Conservation (phyloP, 2,113 vertebrate species). For the Nycticebus coucang region DNA sequence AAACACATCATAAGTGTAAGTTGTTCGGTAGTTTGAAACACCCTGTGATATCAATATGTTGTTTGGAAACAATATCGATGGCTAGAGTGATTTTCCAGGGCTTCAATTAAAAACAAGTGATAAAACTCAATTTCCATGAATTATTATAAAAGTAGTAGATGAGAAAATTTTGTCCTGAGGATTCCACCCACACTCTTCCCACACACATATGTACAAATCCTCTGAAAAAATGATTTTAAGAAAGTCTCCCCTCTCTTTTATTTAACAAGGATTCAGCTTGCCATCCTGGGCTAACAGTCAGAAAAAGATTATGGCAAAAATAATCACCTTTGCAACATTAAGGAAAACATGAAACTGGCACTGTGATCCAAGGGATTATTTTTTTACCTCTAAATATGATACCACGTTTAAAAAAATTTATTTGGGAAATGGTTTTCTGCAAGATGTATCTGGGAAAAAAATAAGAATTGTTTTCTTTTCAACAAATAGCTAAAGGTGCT, state of each 20-base stretch:
- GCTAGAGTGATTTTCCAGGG: conserved; percentile 50
- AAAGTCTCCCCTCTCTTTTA: conserved; percentile 61
- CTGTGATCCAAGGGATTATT: conserved; percentile 64
- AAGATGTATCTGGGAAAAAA: conserved; percentile 58
- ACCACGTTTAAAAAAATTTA: conserved; percentile 55
- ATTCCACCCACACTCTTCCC: conserved; percentile 57
- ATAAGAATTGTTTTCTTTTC: conserved; percentile 64
- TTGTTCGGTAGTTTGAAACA: conserved; percentile 33
- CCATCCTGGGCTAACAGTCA: conserved; percentile 74
- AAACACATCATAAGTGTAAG: neutral
- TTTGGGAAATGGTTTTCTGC: conserved; percentile 69
- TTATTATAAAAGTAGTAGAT: conserved; percentile 64
- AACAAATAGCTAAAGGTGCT: conserved; percentile 71
- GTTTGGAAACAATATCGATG: conserved; percentile 61
- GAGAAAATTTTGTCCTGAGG: conserved; percentile 70
- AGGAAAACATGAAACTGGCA: conserved; percentile 69
- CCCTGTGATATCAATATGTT: conserved; percentile 34
- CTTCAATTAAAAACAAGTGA: conserved; percentile 60
- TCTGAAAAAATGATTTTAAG: conserved; percentile 49
- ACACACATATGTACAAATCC: conserved; percentile 63
- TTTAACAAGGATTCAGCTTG: conserved; percentile 64
- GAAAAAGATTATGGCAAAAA: conserved; percentile 77
- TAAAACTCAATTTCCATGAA: conserved; percentile 52
- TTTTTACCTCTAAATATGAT: conserved; percentile 67
- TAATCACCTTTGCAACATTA: conserved; percentile 79